Evolutionary conservation across 2,888 invertebrate species (phyloP).

Genomic region (Athalia circularis): DNA sequence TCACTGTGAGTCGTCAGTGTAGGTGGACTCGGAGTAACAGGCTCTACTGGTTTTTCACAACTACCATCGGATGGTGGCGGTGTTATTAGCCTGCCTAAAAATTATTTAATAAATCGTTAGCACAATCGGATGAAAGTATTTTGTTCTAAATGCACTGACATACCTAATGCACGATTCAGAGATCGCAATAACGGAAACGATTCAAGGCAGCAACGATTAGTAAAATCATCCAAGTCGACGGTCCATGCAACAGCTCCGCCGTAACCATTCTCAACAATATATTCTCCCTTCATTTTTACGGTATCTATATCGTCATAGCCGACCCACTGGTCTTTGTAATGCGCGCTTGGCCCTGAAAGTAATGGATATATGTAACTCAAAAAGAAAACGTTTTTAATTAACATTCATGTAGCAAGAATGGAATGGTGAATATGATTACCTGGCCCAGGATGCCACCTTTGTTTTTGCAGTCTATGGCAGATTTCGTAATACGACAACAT

Average conservation of each 20-base stretch:
- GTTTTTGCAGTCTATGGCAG: conserved; percentile 78
- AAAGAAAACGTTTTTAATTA: background rate
- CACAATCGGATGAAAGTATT: conserved; percentile 14
- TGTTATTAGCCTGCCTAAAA: conserved; percentile 66
- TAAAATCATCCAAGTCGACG: conserved; percentile 90
- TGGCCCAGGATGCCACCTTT: conserved; percentile 62
- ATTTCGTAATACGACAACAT: conserved; percentile 93
- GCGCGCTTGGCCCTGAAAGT: conserved; percentile 83
- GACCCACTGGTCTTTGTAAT: conserved; percentile 90
- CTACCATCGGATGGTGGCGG: conserved; percentile 77
- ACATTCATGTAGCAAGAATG: background rate
- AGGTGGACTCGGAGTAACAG: conserved; percentile 86
- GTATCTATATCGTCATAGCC: conserved; percentile 90
- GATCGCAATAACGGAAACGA: conserved; percentile 86
- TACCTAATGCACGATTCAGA: conserved; percentile 85
- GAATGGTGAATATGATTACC: conserved; percentile 54
- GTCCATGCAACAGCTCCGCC: conserved; percentile 93
- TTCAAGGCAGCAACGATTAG: conserved; percentile 88
- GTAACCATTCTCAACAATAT: conserved; percentile 83
- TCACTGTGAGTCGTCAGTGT: conserved; percentile 83
- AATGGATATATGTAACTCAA: no score
- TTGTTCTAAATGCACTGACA: conserved; percentile 54
- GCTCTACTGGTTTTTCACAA: conserved; percentile 83
- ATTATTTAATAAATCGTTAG: conserved; percentile 13
- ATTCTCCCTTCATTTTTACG: conserved; percentile 85